Conservation (phyloP, 2,888 invertebrate genomes). For the Rotaria magnacalcarata region DNA sequence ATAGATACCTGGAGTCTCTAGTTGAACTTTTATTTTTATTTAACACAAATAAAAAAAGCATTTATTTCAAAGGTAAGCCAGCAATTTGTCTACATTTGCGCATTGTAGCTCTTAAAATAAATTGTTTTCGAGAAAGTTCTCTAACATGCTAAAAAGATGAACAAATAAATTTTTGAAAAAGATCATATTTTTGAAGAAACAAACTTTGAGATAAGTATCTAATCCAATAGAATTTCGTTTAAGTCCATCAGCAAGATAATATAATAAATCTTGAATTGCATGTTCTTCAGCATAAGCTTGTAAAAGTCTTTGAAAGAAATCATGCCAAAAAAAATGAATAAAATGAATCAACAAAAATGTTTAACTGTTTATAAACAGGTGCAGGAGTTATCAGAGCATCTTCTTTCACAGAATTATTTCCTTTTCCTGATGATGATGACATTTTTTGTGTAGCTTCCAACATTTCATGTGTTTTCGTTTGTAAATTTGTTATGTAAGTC, state of each 20-base stretch:
- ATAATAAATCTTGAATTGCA: slow-evolving; percentile 44
- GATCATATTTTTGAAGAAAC: background rate
- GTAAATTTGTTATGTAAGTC: background rate
- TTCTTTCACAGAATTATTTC: background rate
- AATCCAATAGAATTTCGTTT: slow-evolving; percentile 3
- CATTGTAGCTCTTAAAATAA: slow-evolving; percentile 44
- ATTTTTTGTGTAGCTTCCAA: slow-evolving; percentile 35
- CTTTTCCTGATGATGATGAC: slow-evolving; percentile 35
- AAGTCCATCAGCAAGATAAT: slow-evolving; percentile 43
- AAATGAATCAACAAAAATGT: background rate
- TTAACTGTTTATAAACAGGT: slow-evolving; percentile 29
- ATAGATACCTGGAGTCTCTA: too few species aligned
- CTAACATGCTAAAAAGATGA: slow-evolving; percentile 35
- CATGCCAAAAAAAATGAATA: background rate
- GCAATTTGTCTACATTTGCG: slow-evolving; percentile 38
- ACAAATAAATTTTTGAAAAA: too few species aligned
- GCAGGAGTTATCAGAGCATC: background rate
- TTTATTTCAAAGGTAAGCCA: slow-evolving; percentile 16
- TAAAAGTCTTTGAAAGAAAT: slow-evolving; percentile 9
- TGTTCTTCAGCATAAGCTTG: slow-evolving; percentile 44
- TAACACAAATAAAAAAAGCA: background rate
- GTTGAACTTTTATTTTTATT: background rate
- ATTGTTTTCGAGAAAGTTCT: slow-evolving; percentile 43
- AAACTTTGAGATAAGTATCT: slow-evolving; percentile 39
- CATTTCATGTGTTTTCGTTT: slow-evolving; percentile 25